Evolutionary conservation across 2,113 vertebrate species (phyloP).

Genomic region (Larimichthys crocea): DNA sequence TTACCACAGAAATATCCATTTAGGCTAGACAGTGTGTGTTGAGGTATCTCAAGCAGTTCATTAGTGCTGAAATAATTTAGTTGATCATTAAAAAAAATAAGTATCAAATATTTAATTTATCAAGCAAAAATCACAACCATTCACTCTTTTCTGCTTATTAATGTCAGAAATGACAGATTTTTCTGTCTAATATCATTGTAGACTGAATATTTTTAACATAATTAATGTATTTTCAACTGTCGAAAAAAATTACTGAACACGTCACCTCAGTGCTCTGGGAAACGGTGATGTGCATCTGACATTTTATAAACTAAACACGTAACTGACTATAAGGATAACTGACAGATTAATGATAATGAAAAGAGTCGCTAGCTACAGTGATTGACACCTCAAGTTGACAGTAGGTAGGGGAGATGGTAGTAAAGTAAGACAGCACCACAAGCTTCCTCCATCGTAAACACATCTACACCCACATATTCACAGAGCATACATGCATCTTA

Average conservation of each 20-base stretch:
- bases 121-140: background rate
- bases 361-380: background rate
- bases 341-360: background rate
- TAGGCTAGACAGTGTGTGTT: background rate
- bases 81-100: too few species aligned
- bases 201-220: background rate
- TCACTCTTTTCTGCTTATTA: background rate
- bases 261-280: background rate
- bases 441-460: background rate
- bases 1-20: background rate
- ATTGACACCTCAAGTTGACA: too few species aligned
- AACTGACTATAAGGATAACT: background rate
- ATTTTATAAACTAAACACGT: background rate
- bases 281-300: background rate
- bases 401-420: background rate
- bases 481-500: background rate
- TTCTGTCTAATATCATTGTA: background rate
- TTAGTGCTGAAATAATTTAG: too few species aligned
- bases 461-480: background rate
- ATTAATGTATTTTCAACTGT: background rate
- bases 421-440: background rate
- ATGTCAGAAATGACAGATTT: background rate
- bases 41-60: too few species aligned
- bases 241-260: background rate
- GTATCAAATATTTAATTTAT: background rate